These are phyloP conservation scores for Saturnia japonica DNA, from an alignment of 2,888 invertebrate species.

Conservation along the genomic window DNA sequence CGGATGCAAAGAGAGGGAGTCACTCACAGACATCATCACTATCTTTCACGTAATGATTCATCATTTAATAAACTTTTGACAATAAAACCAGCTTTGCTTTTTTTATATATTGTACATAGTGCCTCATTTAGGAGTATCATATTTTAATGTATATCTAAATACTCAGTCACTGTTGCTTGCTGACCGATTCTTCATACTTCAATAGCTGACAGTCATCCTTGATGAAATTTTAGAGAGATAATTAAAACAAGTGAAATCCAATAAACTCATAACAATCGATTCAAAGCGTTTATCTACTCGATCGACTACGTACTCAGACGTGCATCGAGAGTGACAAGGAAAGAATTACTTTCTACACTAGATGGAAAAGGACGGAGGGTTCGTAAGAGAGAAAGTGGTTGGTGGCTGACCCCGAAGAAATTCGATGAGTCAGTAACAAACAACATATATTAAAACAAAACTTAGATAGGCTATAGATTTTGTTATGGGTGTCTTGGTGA, in stretches of 20 bases:
- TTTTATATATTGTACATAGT: too few relatives aligned
- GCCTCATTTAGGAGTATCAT: too few relatives aligned
- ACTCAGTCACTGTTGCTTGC: too few relatives aligned
- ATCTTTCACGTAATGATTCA: too few relatives aligned
- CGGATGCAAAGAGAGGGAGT: too few relatives aligned
- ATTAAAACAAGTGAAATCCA: neutral
- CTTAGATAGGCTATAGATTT: neutral
- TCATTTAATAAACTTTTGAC: too few relatives aligned
- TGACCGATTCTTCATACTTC: too few relatives aligned
- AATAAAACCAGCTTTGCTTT: too few relatives aligned
- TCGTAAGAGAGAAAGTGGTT: neutral
- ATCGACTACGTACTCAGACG: neutral
- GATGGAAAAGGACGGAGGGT: neutral
- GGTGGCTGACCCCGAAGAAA: neutral
- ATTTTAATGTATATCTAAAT: too few relatives aligned
- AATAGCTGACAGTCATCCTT: too few relatives aligned
- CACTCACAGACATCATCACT: too few relatives aligned
- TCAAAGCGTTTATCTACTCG: neutral
- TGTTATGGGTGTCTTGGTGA: neutral
- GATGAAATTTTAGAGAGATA: neutral
- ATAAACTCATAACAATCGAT: neutral
- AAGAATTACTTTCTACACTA: neutral
- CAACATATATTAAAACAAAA: neutral
- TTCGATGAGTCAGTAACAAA: neutral
- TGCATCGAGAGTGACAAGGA: neutral